Conservation (phyloP, 2,888 invertebrate species). For the Ernsta delagoae region DNA sequence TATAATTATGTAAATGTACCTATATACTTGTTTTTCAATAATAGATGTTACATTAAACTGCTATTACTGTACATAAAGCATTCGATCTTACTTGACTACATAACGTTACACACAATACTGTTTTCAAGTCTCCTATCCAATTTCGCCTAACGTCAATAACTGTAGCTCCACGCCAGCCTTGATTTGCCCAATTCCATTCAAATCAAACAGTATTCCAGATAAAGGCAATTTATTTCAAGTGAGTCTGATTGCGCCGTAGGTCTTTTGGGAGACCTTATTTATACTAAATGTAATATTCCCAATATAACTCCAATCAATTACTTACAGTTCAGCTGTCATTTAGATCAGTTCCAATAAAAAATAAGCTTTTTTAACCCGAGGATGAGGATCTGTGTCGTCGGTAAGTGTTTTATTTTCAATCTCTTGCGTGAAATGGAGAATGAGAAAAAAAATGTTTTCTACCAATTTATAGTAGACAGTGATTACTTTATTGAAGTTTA, state of each 20-base stretch:
- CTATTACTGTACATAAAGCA: too few relatives aligned
- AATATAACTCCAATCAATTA: constrained; percentile 17
- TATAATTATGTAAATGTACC: too few relatives aligned
- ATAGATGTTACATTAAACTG: too few relatives aligned
- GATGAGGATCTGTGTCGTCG: neutral
- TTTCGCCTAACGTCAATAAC: constrained; percentile 21
- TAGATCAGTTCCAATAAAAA: constrained; percentile 3
- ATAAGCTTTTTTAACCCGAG: neutral
- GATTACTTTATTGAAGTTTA: too few relatives aligned
- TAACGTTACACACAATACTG: neutral
- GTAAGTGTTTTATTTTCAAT: neutral
- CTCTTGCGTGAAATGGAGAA: neutral
- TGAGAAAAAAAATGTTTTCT: too few relatives aligned
- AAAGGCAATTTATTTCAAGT: constrained; percentile 29
- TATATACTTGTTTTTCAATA: too few relatives aligned
- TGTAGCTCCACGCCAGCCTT: constrained; percentile 25
- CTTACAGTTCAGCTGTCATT: neutral
- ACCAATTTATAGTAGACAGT: too few relatives aligned
- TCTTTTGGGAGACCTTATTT: constrained; percentile 23
- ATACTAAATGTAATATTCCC: constrained; percentile 13
- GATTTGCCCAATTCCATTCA: constrained; percentile 26
- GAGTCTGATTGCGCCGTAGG: constrained; percentile 5
- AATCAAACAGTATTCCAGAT: constrained; percentile 23
- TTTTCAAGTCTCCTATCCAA: constrained; percentile 13
- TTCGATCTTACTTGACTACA: too few relatives aligned